A percentile compares a stretch with the other conserved stretches of the same genome.
Conservation (phyloP, 2,888 invertebrate genomes). For the Anarsia innoxiella region DNA sequence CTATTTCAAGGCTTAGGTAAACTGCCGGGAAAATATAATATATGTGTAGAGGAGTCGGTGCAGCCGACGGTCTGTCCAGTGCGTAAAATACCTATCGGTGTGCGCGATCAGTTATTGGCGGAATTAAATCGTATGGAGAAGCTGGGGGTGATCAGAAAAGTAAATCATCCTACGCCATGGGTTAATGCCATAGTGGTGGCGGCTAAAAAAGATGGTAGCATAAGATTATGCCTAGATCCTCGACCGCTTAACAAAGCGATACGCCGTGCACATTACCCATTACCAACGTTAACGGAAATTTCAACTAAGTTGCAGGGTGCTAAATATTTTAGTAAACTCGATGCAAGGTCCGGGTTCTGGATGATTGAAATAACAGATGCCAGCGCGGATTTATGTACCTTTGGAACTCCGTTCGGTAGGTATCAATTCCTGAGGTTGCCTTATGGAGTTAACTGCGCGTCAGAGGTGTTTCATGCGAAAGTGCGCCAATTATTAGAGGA, state of each 20-base stretch:
- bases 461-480: constrained; percentile 19
- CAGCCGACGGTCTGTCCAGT: constrained; percentile 9
- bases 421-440: constrained; percentile 13
- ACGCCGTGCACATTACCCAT: constrained; percentile 13
- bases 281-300: constrained; percentile 17
- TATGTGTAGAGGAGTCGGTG: constrained; percentile 1
- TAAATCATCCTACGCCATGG: constrained; percentile 19
- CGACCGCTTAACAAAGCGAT: constrained; percentile 14
- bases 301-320: constrained; percentile 15
- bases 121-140: constrained; percentile 13
- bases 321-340: constrained; percentile 15
- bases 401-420: constrained; percentile 15
- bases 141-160: constrained; percentile 20
- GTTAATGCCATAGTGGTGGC: constrained; percentile 18
- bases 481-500: constrained; percentile 14
- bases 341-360: constrained; percentile 19
- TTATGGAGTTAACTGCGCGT: constrained; percentile 14
- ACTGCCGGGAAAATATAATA: constrained; percentile 14
- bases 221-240: constrained; percentile 18
- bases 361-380: constrained; percentile 14
- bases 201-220: constrained; percentile 18
- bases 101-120: constrained; percentile 10
- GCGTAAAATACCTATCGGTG: constrained; percentile 12
- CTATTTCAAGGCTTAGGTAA: constrained; percentile 14
- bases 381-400: constrained; percentile 20